phyloP scores from a whole-genome alignment of 2,888 invertebrate genomes.

The Noctua janthina region DNA sequence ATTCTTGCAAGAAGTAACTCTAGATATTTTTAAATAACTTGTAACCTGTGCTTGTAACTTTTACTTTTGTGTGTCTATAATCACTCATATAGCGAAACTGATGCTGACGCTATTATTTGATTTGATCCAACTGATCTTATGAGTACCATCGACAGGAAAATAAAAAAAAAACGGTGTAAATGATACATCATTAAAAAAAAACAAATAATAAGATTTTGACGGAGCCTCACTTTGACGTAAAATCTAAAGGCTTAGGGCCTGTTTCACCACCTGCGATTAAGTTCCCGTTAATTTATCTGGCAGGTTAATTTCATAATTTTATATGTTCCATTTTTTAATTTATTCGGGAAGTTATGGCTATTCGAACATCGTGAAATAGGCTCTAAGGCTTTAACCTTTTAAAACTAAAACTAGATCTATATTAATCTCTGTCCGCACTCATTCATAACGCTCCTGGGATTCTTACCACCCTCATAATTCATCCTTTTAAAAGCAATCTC shows the following conservation, averaged over 20 bases:
- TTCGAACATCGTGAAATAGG: too few relatives aligned
- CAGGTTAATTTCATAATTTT: too few relatives aligned
- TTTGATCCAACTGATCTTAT: not conserved
- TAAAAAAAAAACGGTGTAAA: not conserved
- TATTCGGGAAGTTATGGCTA: too few relatives aligned
- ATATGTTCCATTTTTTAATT: too few relatives aligned
- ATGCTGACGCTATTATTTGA: not conserved
- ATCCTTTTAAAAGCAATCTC: slow-evolving; percentile 50
- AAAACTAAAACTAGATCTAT: slow-evolving; percentile 11
- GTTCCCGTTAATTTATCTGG: too few relatives aligned
- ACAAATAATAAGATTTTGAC: not conserved
- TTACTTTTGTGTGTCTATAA: not conserved
- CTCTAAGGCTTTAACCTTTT: not conserved
- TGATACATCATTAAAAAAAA: not conserved
- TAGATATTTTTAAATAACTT: not conserved
- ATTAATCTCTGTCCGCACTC: slow-evolving; percentile 19
- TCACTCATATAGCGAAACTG: rapidly evolving
- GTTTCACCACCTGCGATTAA: too few relatives aligned
- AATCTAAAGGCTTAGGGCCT: not conserved
- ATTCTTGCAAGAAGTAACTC: not conserved
- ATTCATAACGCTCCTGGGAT: slow-evolving; percentile 37
- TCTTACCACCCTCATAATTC: slow-evolving; percentile 47
- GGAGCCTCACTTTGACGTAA: not conserved
- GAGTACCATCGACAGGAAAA: not conserved
- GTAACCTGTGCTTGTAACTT: not conserved